Evolutionary conservation across 2,888 invertebrate species (phyloP).

Genomic region (Didymodactylos carnosus): DNA sequence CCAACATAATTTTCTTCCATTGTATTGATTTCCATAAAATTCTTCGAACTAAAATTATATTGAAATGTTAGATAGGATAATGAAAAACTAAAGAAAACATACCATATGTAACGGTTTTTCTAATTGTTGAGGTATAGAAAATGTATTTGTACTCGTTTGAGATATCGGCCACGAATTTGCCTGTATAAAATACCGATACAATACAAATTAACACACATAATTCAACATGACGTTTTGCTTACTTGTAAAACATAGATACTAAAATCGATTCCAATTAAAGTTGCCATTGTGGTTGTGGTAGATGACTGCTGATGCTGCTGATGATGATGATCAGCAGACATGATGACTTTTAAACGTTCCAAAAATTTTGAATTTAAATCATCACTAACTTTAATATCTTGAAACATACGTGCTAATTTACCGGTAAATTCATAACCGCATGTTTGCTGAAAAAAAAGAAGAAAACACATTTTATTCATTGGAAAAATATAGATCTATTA

Average conservation of each 20-base stretch:
- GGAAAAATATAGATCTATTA: background rate
- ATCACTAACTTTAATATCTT: slow-evolving; percentile 75
- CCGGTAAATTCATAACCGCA: slow-evolving; percentile 98
- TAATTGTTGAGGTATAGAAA: slow-evolving; percentile 66
- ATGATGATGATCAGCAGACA: slow-evolving; percentile 25
- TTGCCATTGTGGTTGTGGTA: background rate
- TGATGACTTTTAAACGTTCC: too few relatives aligned
- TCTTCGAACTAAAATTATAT: slow-evolving; percentile 52
- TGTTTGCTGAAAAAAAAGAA: slow-evolving; percentile 45
- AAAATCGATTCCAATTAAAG: slow-evolving; percentile 42
- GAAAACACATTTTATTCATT: too few relatives aligned
- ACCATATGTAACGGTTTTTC: slow-evolving; percentile 64
- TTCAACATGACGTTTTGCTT: background rate
- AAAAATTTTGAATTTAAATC: slow-evolving; percentile 71
- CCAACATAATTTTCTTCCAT: slow-evolving; percentile 85
- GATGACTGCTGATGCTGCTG: too few relatives aligned
- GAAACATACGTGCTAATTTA: slow-evolving; percentile 95
- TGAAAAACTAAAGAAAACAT: slow-evolving; percentile 17
- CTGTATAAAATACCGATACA: background rate
- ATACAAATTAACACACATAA: background rate
- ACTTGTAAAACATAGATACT: slow-evolving; percentile 41
- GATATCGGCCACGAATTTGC: slow-evolving; percentile 64
- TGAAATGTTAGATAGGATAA: background rate
- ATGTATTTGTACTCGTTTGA: slow-evolving; percentile 56
- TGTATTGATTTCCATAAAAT: slow-evolving; percentile 69